Conservation (phyloP, 2,888 invertebrate species). For the Caenorhabditis becei region DNA sequence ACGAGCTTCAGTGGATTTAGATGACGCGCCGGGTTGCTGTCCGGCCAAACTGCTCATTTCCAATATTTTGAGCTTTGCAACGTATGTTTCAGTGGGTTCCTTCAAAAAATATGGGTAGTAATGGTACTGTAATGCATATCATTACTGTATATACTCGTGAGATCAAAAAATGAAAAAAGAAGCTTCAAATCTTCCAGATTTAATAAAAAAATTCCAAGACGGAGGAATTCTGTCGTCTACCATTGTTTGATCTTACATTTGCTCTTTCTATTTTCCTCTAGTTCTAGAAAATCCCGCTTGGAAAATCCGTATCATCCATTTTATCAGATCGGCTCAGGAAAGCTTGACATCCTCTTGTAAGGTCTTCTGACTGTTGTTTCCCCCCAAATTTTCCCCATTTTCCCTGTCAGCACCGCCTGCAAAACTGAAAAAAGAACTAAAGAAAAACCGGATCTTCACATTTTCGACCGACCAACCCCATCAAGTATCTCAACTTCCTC, state of each 20-base stretch:
- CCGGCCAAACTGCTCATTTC: constrained; percentile 80
- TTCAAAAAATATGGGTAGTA: neutral
- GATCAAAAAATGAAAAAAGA: too few species aligned
- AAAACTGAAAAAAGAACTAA: neutral
- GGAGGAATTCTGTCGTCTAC: too few species aligned
- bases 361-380: neutral
- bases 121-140: too few species aligned
- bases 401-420: neutral
- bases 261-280: neutral
- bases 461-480: neutral
- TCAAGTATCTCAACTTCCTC: neutral
- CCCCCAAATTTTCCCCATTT: neutral
- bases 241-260: neutral
- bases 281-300: neutral
- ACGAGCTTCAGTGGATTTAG: constrained; percentile 67
- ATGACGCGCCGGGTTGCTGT: constrained; percentile 78
- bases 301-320: neutral
- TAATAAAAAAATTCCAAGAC: too few species aligned
- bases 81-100: constrained; percentile 78
- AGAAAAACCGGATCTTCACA: neutral
- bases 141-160: too few species aligned
- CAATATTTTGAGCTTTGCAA: constrained; percentile 79
- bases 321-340: neutral
- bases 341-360: too few species aligned
- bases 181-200: too few species aligned